Base-by-base conservation (phyloP, 2,888 invertebrate genomes). In the Heliconius erato region DNA sequence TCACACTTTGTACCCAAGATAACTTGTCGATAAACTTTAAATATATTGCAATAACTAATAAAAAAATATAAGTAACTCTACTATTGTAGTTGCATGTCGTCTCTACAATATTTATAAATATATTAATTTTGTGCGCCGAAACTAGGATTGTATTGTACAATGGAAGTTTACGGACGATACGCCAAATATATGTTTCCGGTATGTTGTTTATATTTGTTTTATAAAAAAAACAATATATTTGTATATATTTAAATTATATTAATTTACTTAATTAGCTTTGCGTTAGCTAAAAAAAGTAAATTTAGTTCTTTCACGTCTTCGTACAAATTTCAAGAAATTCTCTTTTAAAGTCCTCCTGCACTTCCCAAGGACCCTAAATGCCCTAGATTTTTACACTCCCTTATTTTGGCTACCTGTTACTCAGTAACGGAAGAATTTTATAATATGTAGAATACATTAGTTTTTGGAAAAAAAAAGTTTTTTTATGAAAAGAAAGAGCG, bases 1-100 rank as follows among this genome's bases (percentile, higher is more conserved):
- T 82, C 87, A 91, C 90, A 90, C 91, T 91, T 90, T 91, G 91
- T 85, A 86, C 91, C 85, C 77, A 74, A 82, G 90, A 91, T 90
- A 90, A 88, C 85, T 86, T 79, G 14, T 7, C 74, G 87, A 88
- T 88, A 87, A 88, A 84, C 81, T 79, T n/a, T 82, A 67, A 81
- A 83, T 85, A 84, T 78, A 85, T 84, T 85, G 76, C 80, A 79
- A 81, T 84, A 78, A 72, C 26, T 74, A 63, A 44, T 68, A 81
- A 85, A 84, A 84, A 85, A 79, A 77, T 74, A 32, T 71, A 79
- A 81, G 82, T 83, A 14, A 72, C 44, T 79, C 26, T 71, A 67
- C 63, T 32, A 72, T 79, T 54, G 49, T 40, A 80, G 28, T 80
- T 76, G 69, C 67, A 83, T 83, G 77, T 83, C 65, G 78, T 68